Conservation (phyloP, 2,888 invertebrate species). For the Embidobia sp. region DNA sequence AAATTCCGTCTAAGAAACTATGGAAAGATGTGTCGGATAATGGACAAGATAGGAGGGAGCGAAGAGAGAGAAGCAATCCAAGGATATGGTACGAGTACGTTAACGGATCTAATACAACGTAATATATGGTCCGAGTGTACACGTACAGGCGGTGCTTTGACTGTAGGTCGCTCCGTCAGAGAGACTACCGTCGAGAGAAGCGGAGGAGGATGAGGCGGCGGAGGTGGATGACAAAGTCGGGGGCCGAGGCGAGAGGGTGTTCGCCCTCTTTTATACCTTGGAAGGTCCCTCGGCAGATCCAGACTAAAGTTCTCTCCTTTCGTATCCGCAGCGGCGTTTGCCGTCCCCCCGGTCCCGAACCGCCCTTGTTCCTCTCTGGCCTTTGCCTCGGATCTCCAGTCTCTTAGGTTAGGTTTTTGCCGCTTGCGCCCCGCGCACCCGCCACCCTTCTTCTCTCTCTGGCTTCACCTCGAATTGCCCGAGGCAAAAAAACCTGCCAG, state of each 20-base stretch:
- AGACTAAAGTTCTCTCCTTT: conserved; percentile 74
- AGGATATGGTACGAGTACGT: conserved; percentile 60
- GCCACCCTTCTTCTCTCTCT: conserved; percentile 67
- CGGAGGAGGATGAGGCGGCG: conserved; percentile 5
- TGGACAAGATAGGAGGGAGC: conserved; percentile 7
- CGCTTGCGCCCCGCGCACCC: conserved; percentile 55
- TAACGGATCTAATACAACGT: conserved; percentile 71
- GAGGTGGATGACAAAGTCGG: conserved; percentile 64
- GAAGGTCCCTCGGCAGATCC: conserved; percentile 77
- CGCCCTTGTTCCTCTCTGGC: conserved; percentile 76
- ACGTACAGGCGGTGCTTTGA: conserved; percentile 51
- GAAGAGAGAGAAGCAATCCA: conserved; percentile 28
- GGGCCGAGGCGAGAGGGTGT: conserved; percentile 72
- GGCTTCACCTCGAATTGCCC: conserved; percentile 72
- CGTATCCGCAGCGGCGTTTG: conserved; percentile 74
- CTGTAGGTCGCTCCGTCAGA: conserved; percentile 41
- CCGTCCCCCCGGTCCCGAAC: too few species aligned
- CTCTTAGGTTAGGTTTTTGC: conserved; percentile 79
- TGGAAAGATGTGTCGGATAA: conserved; percentile 56
- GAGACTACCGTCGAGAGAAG: conserved; percentile 40
- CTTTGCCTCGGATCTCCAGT: conserved; percentile 75
- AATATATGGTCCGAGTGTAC: conserved; percentile 69
- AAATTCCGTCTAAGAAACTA: conserved; percentile 13
- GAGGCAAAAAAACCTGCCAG: conserved; percentile 78
- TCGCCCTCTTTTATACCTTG: conserved; percentile 78